phyloP scores from a whole-genome alignment of 2,113 vertebrate species.

The Microtus montanus region DNA sequence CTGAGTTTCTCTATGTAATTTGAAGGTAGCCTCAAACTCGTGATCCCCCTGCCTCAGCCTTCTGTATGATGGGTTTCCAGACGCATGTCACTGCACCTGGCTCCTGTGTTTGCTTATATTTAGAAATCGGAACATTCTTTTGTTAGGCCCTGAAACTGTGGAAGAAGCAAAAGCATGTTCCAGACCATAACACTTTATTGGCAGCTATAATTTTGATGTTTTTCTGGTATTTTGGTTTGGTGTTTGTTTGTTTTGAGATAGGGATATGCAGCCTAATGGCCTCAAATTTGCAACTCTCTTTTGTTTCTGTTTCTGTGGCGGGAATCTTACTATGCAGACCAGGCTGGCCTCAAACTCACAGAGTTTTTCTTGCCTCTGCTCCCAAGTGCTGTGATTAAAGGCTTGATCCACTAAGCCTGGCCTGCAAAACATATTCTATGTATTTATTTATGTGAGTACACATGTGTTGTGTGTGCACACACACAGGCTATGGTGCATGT shows the following conservation, averaged over 20 bases:
- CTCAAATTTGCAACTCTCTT: background rate
- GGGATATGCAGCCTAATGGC: too few relatives aligned
- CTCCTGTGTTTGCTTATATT: background rate
- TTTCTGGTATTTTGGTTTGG: background rate
- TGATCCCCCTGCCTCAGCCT: background rate
- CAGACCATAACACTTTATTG: background rate
- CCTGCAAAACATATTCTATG: background rate
- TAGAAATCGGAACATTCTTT: background rate
- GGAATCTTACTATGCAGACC: background rate
- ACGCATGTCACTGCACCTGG: too few relatives aligned
- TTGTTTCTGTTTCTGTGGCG: background rate
- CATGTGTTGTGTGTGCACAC: background rate
- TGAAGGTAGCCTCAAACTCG: background rate
- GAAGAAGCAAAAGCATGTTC: conserved; percentile 23
- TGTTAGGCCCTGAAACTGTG: conserved; percentile 36
- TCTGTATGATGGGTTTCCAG: background rate
- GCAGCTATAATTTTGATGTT: background rate
- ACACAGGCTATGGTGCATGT: too few relatives aligned
- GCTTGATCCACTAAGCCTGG: background rate
- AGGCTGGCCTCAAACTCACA: background rate
- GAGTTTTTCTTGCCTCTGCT: background rate
- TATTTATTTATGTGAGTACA: background rate
- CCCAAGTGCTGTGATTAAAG: background rate
- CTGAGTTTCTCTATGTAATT: background rate
- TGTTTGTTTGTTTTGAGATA: background rate